Evolutionary conservation across 2,888 invertebrate genomes (phyloP).

Genomic region (Sinohyriopsis cumingii): DNA sequence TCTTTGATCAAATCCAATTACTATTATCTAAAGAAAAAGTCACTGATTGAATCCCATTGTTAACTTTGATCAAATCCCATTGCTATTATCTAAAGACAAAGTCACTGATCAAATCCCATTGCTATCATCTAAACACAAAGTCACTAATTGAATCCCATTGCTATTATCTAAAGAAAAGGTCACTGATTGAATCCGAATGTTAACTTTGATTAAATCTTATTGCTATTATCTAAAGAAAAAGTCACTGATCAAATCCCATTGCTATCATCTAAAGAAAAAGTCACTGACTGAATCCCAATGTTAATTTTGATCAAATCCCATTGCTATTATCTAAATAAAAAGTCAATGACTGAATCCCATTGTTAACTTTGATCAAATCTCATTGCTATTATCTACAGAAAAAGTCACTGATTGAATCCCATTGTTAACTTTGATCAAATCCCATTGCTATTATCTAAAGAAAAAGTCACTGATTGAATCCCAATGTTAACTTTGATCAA

Average conservation of each 20-base stretch:
- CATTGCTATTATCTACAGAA: constrained; percentile 48
- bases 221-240: no score
- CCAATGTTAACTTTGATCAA: no score
- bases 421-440: no score
- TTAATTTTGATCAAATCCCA: constrained; percentile 37
- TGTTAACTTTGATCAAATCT: constrained; percentile 62
- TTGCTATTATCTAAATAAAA: no score
- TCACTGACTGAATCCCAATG: constrained; percentile 29
- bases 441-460: no score
- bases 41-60: constrained; percentile 30
- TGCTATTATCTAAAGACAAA: constrained; percentile 41
- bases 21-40: no score
- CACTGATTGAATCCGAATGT: constrained; percentile 56
- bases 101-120: not conserved
- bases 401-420: not conserved
- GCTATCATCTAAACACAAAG: no score
- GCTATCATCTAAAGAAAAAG: no score
- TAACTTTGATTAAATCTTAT: constrained; percentile 4
- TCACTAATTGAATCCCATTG: constrained; percentile 29
- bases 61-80: constrained; percentile 64
- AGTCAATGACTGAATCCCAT: no score
- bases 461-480: constrained; percentile 3
- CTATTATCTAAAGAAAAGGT: no score
- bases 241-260: no score
- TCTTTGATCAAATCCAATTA: no score